phyloP scores from a whole-genome alignment of 2,113 vertebrate genomes.

The Eonycteris spelaea region DNA sequence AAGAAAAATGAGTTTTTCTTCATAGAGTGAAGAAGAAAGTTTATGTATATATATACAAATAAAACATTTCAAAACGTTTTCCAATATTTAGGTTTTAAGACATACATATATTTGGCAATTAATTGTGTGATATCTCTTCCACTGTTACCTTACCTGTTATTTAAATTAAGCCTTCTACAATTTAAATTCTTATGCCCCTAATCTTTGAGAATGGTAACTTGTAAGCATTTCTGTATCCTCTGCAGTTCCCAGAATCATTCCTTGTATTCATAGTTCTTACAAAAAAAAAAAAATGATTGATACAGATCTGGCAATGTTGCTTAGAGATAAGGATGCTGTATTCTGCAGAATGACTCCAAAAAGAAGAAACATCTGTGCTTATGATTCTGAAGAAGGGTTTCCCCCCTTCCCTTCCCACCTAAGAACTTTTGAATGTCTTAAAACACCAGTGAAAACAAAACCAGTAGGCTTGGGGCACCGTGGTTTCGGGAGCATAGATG shows the following conservation, averaged over 20 bases:
- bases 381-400: background rate
- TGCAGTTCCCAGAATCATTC: background rate
- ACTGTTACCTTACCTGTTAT: background rate
- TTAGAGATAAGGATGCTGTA: background rate
- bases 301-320: background rate
- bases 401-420: background rate
- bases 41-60: background rate
- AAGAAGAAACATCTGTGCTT: background rate
- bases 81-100: conserved; percentile 3
- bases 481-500: background rate
- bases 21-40: background rate
- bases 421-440: background rate
- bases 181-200: background rate
- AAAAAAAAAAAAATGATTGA: background rate
- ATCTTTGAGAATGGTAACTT: background rate
- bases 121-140: background rate
- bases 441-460: background rate
- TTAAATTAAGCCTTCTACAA: background rate
- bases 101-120: background rate
- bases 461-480: background rate
- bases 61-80: background rate
- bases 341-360: background rate
- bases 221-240: background rate
- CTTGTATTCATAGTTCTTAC: background rate
- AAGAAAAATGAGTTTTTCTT: background rate